Evolutionary conservation across 1,140 invertebrate genomes (phyloP).

Genomic region (Macrosteles quadrilineatus): DNA sequence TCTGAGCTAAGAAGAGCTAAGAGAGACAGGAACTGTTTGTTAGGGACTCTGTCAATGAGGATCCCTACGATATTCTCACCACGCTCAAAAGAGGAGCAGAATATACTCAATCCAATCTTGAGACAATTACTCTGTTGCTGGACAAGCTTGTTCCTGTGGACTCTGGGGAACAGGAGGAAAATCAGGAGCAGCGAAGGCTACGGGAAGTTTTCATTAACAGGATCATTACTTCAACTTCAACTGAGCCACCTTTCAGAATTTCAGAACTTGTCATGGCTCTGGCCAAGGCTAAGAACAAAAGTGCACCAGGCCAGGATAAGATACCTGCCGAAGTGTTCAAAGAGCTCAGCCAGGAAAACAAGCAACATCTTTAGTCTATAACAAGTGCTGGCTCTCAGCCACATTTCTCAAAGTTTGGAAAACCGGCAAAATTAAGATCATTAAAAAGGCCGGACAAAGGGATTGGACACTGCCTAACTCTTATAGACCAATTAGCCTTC

Average conservation of each 20-base stretch:
- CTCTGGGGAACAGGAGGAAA: neutral
- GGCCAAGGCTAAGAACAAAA: neutral
- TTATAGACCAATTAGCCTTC: too few relatives aligned
- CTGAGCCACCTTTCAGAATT: neutral
- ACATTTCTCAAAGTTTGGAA: too few relatives aligned
- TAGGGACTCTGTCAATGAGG: neutral
- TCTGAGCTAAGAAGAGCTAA: neutral
- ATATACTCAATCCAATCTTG: neutral
- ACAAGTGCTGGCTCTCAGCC: too few relatives aligned
- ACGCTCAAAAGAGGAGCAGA: neutral
- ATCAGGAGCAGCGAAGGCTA: neutral
- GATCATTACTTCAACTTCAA: neutral
- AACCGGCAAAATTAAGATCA: too few relatives aligned
- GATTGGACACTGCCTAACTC: too few relatives aligned
- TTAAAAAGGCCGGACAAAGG: too few relatives aligned
- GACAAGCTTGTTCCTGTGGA: neutral
- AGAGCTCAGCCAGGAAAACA: too few relatives aligned
- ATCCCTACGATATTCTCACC: neutral
- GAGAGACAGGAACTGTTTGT: neutral
- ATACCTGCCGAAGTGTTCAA: too few relatives aligned
- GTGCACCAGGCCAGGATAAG: neutral
- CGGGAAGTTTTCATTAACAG: neutral
- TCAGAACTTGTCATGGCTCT: neutral
- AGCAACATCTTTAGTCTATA: too few relatives aligned
- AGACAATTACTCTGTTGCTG: neutral